A percentile compares a stretch with the other conserved stretches of the same genome.
Evolutionary conservation across 2,888 invertebrate species (phyloP).

Genomic region (Melikaiella ostensackeni): DNA sequence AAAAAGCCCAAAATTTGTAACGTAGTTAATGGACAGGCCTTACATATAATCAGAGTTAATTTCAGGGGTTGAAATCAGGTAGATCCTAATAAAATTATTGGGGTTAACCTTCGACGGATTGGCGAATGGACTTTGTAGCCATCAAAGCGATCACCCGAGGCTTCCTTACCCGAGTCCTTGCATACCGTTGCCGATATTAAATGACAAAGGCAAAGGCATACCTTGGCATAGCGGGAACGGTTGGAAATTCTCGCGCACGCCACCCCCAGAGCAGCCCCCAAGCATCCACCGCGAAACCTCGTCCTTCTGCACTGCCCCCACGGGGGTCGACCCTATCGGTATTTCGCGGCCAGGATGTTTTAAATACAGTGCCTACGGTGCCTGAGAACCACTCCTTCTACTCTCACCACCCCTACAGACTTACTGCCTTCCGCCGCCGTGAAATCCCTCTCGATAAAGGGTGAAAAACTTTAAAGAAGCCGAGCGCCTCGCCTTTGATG

Average conservation of each 20-base stretch:
- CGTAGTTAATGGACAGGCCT: too few species aligned
- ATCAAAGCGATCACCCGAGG: conserved; percentile 77
- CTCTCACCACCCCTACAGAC: conserved; percentile 40
- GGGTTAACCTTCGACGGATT: conserved; percentile 66
- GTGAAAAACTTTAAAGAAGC: conserved; percentile 72
- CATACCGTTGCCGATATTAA: conserved; percentile 76
- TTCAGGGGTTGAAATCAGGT: not conserved
- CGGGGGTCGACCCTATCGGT: conserved; percentile 68
- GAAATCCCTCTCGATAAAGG: conserved; percentile 68
- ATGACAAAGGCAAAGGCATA: conserved; percentile 78
- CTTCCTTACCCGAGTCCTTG: conserved; percentile 72
- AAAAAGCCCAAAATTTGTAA: too few species aligned
- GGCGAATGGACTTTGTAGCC: conserved; percentile 70
- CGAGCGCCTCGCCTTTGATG: conserved; percentile 70
- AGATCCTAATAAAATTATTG: conserved; percentile 42
- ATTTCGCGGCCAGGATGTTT: conserved; percentile 75
- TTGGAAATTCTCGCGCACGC: conserved; percentile 72
- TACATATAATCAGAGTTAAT: not conserved
- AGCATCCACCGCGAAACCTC: conserved; percentile 65
- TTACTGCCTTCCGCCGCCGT: conserved; percentile 46
- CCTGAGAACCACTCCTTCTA: conserved; percentile 38
- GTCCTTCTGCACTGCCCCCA: conserved; percentile 51
- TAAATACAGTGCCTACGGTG: conserved; percentile 68
- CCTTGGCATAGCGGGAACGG: conserved; percentile 66
- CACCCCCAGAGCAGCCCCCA: conserved; percentile 64